Base-by-base conservation (phyloP, 2,888 invertebrate genomes). In the Synergus japonicus region DNA sequence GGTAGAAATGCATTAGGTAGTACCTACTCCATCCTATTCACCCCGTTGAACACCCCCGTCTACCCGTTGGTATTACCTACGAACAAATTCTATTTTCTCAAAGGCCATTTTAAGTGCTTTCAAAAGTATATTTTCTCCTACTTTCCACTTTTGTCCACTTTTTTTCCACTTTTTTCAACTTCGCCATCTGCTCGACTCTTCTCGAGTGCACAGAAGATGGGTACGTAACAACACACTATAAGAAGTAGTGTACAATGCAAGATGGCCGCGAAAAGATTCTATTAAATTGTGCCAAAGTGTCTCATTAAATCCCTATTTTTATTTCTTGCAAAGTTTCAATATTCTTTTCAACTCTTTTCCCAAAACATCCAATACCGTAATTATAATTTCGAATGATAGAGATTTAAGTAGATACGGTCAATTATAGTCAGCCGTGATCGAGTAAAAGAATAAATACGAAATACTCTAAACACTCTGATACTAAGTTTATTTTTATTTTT, bases 1-100 rank as follows among this genome's bases (percentile, higher is more conserved):
- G 80, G 76, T 83, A 83, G 81, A 85, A 86, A 86, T 83, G 84
- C 83, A 85, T 85, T 85, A 83, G 82, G 81, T 86, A 79, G 58
- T 66, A 65, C 46, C 65, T 46, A 64, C 60, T 46, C 49, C 77
- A 41, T 54, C 49, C 66, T 64, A 64, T 44, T 49, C 37, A 44
- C 46, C 76, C 73, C 43, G 10, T n/a, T n/a, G 13, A 60, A 54
- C 54, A 58, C 67, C 49, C 18, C 78, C 58, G 46, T 37, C 46
- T 43, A 78, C 63, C 65, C 79, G 79, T 43, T 64, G 37, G 65
- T 81, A 77, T 80, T 78, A 77, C 76, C 81, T 77, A 76, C 69
- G 76, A 22, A 69, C 80, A 80, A 83, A 83, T 82, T 83, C 82
- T 81, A 81, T 84, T 84, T 84, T 83, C 81, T 83, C 82, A 82